Base-by-base conservation (phyloP, 2,113 vertebrate genomes). In the Pseudonaja textilis region DNA sequence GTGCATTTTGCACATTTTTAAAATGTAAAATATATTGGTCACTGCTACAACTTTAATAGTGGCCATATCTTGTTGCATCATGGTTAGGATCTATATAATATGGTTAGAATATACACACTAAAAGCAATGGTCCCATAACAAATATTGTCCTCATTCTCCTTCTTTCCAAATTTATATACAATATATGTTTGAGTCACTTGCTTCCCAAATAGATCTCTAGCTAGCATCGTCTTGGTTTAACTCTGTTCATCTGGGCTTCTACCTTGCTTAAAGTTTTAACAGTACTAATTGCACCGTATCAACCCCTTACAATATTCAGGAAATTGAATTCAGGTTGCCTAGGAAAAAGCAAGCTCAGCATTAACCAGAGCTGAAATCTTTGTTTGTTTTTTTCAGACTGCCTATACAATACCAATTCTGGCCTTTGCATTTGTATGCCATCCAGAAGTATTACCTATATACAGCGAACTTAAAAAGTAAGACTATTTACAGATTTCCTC, bases 401-500 rank as follows among this genome's bases (percentile, higher is more conserved):
- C 98, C 5, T 99, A 99, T 97, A 98, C 99, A n/a, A 97, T 99
- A 74, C 99, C 99, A 57, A 99, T 99, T 96, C 97, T 99, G 95
- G 99, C 98, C 50, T 99, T 99, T 96, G 99, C 99, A 56, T 99
- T 99, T 59, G 99, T 99, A 93, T 99, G 99, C 96, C 99, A 99
- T 91, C 99, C 99, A 0, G 99, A 99, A 94, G 98, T 99, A 69
- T 98, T 99, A 94, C 99, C 99, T 54, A 99, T 99, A 98, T 99
- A 99, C 98, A 99, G 99, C 90, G 99, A 99, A 97, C 98, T 99
- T 47, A 99, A 99, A 98, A 98, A 99, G 99, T 99, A 97, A 98
- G 98, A 85, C 85, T 59, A 94, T 94, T 97, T 91, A 94, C 95
- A 93, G 93, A 96, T 95, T 39, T 87, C 29, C n/a, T 85, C 25